Percentiles rank a stretch among this genome's conserved stretches.
phyloP scores from a whole-genome alignment of 1,140 invertebrate genomes.

The Catajapyx aquilonaris region DNA sequence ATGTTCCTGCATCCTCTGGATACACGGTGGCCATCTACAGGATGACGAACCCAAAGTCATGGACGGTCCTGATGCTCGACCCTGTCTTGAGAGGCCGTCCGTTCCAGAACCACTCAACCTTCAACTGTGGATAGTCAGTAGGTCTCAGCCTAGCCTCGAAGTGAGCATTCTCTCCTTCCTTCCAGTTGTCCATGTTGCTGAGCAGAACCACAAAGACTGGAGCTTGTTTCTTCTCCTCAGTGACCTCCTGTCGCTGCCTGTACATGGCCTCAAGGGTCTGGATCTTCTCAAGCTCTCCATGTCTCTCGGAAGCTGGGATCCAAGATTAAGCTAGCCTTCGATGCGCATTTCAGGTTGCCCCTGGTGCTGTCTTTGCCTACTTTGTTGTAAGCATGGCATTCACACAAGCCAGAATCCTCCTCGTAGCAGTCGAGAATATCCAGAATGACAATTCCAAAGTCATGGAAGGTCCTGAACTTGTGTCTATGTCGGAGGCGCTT shows the following conservation, averaged over 20 bases:
- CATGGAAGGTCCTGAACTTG: slow-evolving; percentile 86
- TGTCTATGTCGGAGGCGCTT: slow-evolving; percentile 80
- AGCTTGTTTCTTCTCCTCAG: slow-evolving; percentile 51
- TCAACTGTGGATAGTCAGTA: slow-evolving; percentile 81
- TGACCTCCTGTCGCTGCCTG: slow-evolving; percentile 40
- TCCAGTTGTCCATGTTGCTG: slow-evolving; percentile 59
- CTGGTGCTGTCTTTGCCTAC: slow-evolving; percentile 73
- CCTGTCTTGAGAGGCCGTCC: slow-evolving; percentile 71
- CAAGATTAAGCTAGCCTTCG: slow-evolving; percentile 77
- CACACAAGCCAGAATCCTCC: slow-evolving; percentile 85
- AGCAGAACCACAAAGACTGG: slow-evolving; percentile 79
- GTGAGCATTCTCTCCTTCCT: slow-evolving; percentile 81
- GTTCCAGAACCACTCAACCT: slow-evolving; percentile 90
- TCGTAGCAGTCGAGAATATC: slow-evolving; percentile 93
- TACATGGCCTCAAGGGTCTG: slow-evolving; percentile 74
- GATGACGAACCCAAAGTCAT: slow-evolving; percentile 87
- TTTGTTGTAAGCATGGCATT: slow-evolving; percentile 79
- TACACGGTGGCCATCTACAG: slow-evolving; percentile 87
- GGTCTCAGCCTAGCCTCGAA: slow-evolving; percentile 84
- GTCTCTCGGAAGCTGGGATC: slow-evolving; percentile 83
- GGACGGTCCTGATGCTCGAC: slow-evolving; percentile 79
- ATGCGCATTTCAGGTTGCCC: slow-evolving; percentile 63
- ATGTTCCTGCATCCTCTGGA: slow-evolving; percentile 83
- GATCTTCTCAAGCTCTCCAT: slow-evolving; percentile 75
- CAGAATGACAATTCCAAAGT: slow-evolving; percentile 89